phyloP scores from a whole-genome alignment of 2,113 vertebrate genomes.

The Kryptolebias marmoratus region DNA sequence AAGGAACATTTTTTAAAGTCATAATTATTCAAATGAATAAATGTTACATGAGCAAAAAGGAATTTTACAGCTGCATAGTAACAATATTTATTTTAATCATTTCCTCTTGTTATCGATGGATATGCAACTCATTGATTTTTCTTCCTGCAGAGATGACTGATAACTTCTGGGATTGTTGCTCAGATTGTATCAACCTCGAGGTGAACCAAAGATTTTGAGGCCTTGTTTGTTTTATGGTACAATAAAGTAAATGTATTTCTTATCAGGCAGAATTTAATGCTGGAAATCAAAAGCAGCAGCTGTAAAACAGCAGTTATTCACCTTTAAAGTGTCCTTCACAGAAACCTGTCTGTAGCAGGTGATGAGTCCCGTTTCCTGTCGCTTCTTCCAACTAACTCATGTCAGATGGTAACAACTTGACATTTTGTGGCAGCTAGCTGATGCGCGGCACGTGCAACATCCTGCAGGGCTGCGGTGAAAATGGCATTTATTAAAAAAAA shows the following conservation, averaged over 20 bases:
- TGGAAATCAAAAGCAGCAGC: slow-evolving; percentile 13
- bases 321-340: background rate
- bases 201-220: slow-evolving; percentile 24
- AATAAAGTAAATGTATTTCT: background rate
- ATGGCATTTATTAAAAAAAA: background rate
- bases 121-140: background rate
- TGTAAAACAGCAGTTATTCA: background rate
- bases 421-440: background rate
- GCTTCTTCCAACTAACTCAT: background rate
- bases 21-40: background rate
- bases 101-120: background rate
- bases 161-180: background rate
- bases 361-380: background rate
- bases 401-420: background rate
- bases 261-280: slow-evolving; percentile 3
- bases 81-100: background rate
- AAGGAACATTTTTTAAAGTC: background rate
- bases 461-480: background rate
- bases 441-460: background rate
- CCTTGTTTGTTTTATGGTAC: background rate
- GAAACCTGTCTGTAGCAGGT: background rate
- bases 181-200: slow-evolving; percentile 1
- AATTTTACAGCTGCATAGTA: background rate
- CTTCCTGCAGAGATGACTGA: background rate
- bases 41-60: background rate